A percentile compares a stretch with the other conserved stretches of the same genome.
Evolutionary conservation across 2,797 vertebrate genomes (phyloP).

Genomic region (Sebastes dallii): DNA sequence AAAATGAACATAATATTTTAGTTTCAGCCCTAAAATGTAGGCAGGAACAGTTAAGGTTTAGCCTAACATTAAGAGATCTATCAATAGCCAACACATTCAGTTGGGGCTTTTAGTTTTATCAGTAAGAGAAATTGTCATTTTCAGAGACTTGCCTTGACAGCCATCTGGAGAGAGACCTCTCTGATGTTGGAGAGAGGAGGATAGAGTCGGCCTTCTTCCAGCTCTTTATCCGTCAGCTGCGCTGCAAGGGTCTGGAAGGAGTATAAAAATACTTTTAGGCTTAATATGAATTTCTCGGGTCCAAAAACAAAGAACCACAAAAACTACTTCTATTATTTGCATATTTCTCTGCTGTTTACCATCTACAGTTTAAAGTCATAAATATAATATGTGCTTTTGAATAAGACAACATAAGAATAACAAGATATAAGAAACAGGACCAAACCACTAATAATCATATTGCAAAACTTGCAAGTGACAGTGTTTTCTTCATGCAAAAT

Average conservation of each 20-base stretch:
- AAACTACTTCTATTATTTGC: not conserved
- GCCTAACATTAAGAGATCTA: not conserved
- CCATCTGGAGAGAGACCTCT: conserved; percentile 94
- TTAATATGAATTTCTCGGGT: not conserved
- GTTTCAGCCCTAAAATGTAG: not conserved
- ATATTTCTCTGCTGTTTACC: not conserved
- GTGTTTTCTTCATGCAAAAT: not conserved
- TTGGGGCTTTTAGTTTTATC: not conserved
- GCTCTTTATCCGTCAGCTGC: conserved; percentile 89
- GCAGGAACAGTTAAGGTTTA: not conserved
- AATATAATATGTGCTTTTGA: not conserved
- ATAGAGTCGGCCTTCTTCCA: conserved; percentile 91
- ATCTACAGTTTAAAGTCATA: not conserved
- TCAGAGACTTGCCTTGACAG: conserved; percentile 86
- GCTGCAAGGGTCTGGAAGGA: conserved; percentile 85
- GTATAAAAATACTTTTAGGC: conserved; percentile 7
- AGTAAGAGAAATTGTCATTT: not conserved
- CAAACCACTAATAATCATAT: not conserved
- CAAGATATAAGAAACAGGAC: not conserved
- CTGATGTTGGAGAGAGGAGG: conserved; percentile 94
- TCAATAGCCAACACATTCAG: not conserved
- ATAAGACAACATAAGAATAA: not conserved
- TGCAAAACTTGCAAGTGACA: not conserved
- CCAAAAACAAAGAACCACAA: not conserved
- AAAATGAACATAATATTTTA: not conserved